Conservation (phyloP, 2,113 vertebrate genomes). For the Chroicocephalus ridibundus region DNA sequence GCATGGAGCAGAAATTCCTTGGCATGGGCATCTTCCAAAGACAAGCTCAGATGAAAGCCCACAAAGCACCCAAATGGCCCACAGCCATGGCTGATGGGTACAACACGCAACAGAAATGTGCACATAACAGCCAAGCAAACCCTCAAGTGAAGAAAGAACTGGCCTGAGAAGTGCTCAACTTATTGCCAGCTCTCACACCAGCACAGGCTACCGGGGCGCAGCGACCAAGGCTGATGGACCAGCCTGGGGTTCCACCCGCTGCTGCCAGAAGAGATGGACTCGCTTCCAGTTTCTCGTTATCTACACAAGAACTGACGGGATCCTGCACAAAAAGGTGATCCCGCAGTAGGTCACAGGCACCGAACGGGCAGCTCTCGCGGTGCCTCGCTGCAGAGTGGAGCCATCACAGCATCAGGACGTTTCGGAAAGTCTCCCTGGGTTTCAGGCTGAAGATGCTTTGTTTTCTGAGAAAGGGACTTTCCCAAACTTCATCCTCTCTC, state of each 20-base stretch:
- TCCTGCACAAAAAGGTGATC: not conserved
- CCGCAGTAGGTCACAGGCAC: rapidly evolving
- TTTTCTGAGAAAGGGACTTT: not conserved
- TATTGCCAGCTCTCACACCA: not conserved
- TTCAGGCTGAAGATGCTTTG: not conserved
- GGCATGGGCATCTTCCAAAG: not conserved
- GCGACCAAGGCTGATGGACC: not conserved
- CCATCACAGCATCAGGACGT: rapidly evolving
- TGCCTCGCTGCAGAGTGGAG: rapidly evolving
- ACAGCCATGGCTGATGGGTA: not conserved
- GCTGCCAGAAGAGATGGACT: not conserved
- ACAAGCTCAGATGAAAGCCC: not conserved
- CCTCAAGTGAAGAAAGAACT: rapidly evolving
- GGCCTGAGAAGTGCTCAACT: not conserved
- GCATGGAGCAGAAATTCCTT: not conserved
- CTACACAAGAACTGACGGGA: not conserved
- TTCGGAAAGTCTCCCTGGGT: not conserved
- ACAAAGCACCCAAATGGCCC: not conserved
- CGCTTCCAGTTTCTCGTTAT: not conserved
- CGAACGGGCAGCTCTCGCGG: rapidly evolving
- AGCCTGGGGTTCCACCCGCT: rapidly evolving
- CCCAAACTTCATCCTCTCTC: not conserved
- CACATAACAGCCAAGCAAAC: rapidly evolving
- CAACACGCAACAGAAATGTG: rapidly evolving
- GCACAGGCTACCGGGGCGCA: not conserved